Conservation (phyloP, 2,888 invertebrate genomes). For the Glyphotaelius pellucidus region DNA sequence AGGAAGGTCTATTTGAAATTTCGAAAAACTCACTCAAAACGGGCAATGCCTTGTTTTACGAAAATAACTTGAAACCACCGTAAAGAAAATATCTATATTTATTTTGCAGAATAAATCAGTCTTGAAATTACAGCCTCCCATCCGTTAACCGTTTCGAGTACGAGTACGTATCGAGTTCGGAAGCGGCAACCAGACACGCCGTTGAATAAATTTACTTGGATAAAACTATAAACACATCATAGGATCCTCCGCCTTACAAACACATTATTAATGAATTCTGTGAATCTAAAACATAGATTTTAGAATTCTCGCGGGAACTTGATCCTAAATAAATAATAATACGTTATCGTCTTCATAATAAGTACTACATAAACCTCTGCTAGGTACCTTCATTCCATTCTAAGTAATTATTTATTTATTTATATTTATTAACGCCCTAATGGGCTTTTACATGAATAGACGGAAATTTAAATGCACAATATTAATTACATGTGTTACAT, state of each 20-base stretch:
- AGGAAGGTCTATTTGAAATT: no score
- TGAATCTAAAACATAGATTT: background rate
- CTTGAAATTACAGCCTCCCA: background rate
- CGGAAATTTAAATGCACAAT: no score
- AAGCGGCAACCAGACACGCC: background rate
- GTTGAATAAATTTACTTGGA: background rate
- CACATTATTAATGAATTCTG: background rate
- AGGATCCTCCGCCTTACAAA: background rate
- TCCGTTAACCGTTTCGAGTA: background rate
- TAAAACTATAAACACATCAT: conserved; percentile 2
- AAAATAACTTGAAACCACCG: background rate
- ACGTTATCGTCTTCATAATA: background rate
- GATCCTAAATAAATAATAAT: background rate
- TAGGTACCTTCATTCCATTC: background rate
- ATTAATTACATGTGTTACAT: no score
- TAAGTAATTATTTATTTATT: background rate
- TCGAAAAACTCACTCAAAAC: no score
- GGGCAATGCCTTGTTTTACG: background rate
- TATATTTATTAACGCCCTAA: no score
- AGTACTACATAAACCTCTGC: background rate
- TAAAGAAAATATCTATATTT: background rate
- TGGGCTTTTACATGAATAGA: no score
- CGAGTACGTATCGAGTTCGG: background rate
- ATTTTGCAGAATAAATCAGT: background rate
- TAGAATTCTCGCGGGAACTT: background rate